These are phyloP conservation scores for Microchrysa polita DNA, from an alignment of 2,888 invertebrate genomes.

Conservation along the genomic window DNA sequence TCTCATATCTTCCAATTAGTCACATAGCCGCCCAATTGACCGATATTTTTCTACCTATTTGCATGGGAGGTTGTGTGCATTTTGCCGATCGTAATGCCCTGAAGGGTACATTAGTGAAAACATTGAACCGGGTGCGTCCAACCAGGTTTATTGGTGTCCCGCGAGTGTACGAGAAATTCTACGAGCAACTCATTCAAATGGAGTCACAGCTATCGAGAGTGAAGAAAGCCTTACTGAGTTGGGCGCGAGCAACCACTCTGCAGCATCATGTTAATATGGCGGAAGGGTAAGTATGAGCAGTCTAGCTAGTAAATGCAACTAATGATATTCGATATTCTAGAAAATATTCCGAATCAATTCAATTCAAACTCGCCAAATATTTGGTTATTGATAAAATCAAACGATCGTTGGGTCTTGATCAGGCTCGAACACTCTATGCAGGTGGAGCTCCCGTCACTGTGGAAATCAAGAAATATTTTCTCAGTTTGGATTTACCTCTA, in stretches of 20 bases:
- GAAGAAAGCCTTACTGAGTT: constrained; percentile 73
- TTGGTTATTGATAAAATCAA: constrained; percentile 80
- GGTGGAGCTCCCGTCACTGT: constrained; percentile 85
- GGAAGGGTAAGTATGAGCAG: constrained; percentile 69
- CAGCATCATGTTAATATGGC: constrained; percentile 69
- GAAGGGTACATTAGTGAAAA: constrained; percentile 81
- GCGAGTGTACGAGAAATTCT: constrained; percentile 92
- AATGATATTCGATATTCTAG: constrained; percentile 52
- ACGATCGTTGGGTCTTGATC: constrained; percentile 77
- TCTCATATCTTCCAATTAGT: constrained; percentile 88
- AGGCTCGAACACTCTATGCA: constrained; percentile 73
- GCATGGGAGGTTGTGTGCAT: constrained; percentile 74
- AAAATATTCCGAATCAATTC: constrained; percentile 66
- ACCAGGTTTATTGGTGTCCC: constrained; percentile 90
- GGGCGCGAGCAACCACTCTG: constrained; percentile 73
- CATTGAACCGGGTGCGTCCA: constrained; percentile 80
- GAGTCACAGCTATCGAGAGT: constrained; percentile 74
- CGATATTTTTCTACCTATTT: constrained; percentile 77
- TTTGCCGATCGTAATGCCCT: constrained; percentile 93
- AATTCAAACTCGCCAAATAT: constrained; percentile 76
- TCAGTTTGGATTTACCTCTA: constrained; percentile 83
- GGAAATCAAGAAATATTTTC: constrained; percentile 85
- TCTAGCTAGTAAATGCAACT: too few relatives aligned
- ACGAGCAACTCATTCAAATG: constrained; percentile 83
- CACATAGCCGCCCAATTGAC: constrained; percentile 92